Percentiles rank a stretch among this genome's conserved stretches.
phyloP scores from a whole-genome alignment of 1,140 invertebrate genomes.

The Drosophila watanabei region DNA sequence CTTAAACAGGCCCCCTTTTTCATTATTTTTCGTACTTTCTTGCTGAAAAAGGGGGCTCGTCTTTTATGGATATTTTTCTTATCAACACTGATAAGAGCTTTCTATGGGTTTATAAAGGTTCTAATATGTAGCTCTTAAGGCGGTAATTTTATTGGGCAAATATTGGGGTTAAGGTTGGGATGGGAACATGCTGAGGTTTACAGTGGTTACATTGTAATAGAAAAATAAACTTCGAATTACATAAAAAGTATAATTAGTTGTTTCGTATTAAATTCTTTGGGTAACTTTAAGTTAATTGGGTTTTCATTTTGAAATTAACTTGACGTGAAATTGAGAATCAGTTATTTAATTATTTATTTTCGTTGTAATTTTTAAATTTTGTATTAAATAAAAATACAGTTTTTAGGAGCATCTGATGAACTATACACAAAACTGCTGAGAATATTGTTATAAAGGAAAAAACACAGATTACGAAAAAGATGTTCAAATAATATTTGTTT shows the following conservation, averaged over 20 bases:
- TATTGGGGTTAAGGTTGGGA: not conserved
- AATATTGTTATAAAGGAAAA: not conserved
- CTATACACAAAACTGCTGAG: not conserved
- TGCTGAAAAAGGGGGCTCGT: constrained; percentile 56
- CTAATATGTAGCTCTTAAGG: not conserved
- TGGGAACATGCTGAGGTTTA: not conserved
- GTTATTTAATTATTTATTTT: too few species aligned
- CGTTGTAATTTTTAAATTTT: too few species aligned
- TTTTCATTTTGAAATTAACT: too few species aligned
- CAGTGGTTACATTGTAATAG: not conserved
- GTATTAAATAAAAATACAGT: too few species aligned
- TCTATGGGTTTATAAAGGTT: not conserved
- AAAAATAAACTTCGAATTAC: too few species aligned
- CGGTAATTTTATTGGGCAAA: not conserved
- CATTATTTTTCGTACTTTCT: not conserved
- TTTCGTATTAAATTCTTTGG: too few species aligned
- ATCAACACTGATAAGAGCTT: constrained; percentile 39
- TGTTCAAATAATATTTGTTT: not conserved
- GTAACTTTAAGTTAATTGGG: too few species aligned
- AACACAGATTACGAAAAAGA: too few species aligned
- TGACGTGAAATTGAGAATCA: too few species aligned
- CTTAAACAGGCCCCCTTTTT: constrained; percentile 25
- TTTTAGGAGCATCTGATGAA: too few species aligned
- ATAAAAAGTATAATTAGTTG: too few species aligned
- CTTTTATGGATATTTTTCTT: constrained; percentile 41